Percentiles rank a stretch among this genome's conserved stretches.
Evolutionary conservation across 2,797 vertebrate genomes (phyloP).

Genomic region (Morelia viridis): DNA sequence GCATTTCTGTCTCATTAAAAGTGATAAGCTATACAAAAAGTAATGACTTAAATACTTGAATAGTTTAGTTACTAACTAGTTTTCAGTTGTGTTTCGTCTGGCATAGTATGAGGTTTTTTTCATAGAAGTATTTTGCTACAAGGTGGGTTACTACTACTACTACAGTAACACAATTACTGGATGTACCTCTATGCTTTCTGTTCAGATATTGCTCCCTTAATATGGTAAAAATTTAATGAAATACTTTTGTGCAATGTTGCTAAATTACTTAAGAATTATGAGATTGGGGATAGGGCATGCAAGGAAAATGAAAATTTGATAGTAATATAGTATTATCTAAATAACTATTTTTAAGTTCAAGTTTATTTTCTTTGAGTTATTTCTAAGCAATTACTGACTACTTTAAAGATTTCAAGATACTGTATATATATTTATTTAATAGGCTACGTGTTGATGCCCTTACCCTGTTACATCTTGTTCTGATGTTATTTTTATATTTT

Average conservation of each 20-base stretch:
- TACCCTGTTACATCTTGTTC: not conserved
- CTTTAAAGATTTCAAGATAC: not conserved
- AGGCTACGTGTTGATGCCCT: not conserved
- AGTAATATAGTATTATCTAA: not conserved
- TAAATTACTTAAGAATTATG: not conserved
- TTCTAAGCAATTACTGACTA: not conserved
- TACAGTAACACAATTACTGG: not conserved
- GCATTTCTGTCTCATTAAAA: slow-evolving; percentile 68
- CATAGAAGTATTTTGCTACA: slow-evolving; percentile 73
- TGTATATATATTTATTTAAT: not conserved
- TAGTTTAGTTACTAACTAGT: slow-evolving; percentile 67
- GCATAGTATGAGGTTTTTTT: slow-evolving; percentile 67
- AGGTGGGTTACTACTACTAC: slow-evolving; percentile 57
- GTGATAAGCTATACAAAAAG: slow-evolving; percentile 69
- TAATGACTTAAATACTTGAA: slow-evolving; percentile 65
- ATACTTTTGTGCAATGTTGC: slow-evolving; percentile 11
- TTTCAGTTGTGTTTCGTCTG: slow-evolving; percentile 57
- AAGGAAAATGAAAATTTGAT: not conserved
- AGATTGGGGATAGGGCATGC: not conserved
- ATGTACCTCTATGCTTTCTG: not conserved
- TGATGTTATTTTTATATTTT: slow-evolving; percentile 19
- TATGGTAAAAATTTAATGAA: not conserved
- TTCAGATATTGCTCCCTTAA: not conserved
- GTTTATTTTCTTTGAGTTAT: slow-evolving; percentile 28
- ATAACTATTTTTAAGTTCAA: slow-evolving; percentile 23